Evolutionary conservation across 2,113 vertebrate species (phyloP), one percentile per base, ranked within the genome.

Genomic region (Salvelinus fontinalis): DNA sequence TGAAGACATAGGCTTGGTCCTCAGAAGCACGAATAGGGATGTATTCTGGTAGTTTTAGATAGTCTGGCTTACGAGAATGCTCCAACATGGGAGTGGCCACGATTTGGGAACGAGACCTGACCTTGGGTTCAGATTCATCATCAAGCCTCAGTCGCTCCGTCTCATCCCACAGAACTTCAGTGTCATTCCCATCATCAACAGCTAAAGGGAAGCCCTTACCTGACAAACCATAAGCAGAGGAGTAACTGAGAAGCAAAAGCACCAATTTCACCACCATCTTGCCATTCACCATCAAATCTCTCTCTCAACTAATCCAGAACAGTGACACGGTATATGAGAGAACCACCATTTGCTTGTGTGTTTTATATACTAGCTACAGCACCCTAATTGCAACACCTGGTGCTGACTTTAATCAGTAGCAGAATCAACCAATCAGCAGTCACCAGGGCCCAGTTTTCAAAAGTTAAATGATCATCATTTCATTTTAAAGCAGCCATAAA

Each of bases 221-320:
- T 44, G 51, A 18, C 69, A 31, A 54, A 64, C 72, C 1, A 18
- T 18, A 71, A 3, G 27, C 81, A 75, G 64, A 77, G 18, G 16
- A 54, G 16, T 2, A 80, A 79, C 69, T 48, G 12, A 85, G 1
- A 1, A 84, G 18, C 1, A 87, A 66, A 1, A 88, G 65, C 73
- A 90, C 3, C 1, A 26, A 29, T 9, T 48, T 26, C 2, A 80
- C 11, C 48, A 22, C 70, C 86, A 92, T 92, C 51, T 78, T 79
- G 31, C 51, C 2, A 27, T 9, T 24, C 8, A 22, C 1, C 44
- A 31, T 51, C 51, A 16, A 48, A 8, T 5, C 44, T 24, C 3
- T 0, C 39, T 2, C 39, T 44, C 39, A 44, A 44, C 2, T 44
- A 44, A 44, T 44, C 39, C 2, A 11, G 2, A 44, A 44, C 9